Evolutionary conservation across 2,113 vertebrate genomes (phyloP).

Genomic region (Astatotilapia flaviijosephi): DNA sequence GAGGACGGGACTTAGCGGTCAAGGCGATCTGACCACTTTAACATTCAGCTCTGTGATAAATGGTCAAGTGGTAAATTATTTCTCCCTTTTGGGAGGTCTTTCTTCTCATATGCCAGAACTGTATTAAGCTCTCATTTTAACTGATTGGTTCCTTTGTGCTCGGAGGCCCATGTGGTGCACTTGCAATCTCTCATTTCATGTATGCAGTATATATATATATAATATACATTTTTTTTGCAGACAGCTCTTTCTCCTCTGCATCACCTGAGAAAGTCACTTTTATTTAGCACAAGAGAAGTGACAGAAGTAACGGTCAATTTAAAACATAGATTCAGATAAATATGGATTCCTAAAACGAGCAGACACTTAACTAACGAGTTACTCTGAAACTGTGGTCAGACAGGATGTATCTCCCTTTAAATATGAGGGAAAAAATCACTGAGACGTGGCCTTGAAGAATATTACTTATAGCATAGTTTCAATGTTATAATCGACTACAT

Average conservation of each 20-base stretch:
- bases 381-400: background rate
- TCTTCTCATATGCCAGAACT: slow-evolving; percentile 12
- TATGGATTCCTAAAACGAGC: background rate
- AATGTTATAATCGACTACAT: slow-evolving; percentile 43
- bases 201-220: background rate
- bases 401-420: background rate
- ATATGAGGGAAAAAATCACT: background rate
- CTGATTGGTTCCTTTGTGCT: slow-evolving; percentile 44
- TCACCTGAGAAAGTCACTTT: background rate
- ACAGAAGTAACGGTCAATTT: background rate
- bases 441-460: slow-evolving; percentile 21
- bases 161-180: background rate
- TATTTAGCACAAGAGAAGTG: background rate
- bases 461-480: slow-evolving; percentile 30
- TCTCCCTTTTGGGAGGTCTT: slow-evolving; percentile 25
- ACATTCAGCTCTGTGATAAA: slow-evolving; percentile 39
- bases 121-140: slow-evolving; percentile 40
- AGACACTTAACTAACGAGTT: background rate
- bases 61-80: slow-evolving; percentile 37
- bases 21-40: slow-evolving; percentile 13
- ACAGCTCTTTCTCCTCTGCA: background rate
- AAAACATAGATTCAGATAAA: background rate
- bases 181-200: background rate
- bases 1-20: background rate
- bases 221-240: background rate